Percentiles rank a stretch among this genome's conserved stretches.
These are phyloP conservation scores for Lasioglossum marginatum DNA, from an alignment of 2,888 invertebrate species.

Conservation along the genomic window DNA sequence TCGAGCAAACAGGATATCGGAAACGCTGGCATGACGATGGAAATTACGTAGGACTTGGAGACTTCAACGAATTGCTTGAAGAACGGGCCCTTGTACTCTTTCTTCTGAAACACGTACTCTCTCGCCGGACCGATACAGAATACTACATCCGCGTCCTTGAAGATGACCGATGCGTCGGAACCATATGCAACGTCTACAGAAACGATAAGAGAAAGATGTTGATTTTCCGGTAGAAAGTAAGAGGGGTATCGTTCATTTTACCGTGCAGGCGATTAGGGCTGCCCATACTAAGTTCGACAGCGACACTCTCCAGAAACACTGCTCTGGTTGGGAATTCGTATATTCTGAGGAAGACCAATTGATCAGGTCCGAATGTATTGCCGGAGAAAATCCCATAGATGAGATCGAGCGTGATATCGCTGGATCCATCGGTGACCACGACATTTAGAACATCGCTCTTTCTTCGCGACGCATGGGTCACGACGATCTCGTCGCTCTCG, in stretches of 20 bases:
- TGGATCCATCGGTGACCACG: constrained; percentile 64
- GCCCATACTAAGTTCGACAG: constrained; percentile 60
- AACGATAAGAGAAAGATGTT: not conserved
- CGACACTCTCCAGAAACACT: constrained; percentile 60
- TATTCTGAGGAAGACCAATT: constrained; percentile 48
- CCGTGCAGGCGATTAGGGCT: constrained; percentile 57
- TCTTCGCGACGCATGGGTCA: not conserved
- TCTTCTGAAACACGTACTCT: constrained; percentile 60
- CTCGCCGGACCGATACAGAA: constrained; percentile 65
- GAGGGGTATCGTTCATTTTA: constrained; percentile 19
- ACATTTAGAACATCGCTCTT: constrained; percentile 42
- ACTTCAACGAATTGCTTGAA: constrained; percentile 49
- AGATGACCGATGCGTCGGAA: constrained; percentile 52
- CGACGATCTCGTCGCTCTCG: not conserved
- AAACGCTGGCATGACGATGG: too few relatives aligned
- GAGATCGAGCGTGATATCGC: constrained; percentile 56
- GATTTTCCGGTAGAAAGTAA: not conserved
- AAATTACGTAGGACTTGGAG: constrained; percentile 50
- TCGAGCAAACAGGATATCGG: not conserved
- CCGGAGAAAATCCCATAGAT: constrained; percentile 58
- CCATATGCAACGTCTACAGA: constrained; percentile 52
- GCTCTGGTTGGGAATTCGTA: constrained; percentile 49
- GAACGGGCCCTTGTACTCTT: constrained; percentile 59
- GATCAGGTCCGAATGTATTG: constrained; percentile 62
- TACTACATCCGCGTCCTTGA: constrained; percentile 65